Evolutionary conservation across 2,113 vertebrate species (phyloP).

Genomic region (Ophthalmolycus amberensis): DNA sequence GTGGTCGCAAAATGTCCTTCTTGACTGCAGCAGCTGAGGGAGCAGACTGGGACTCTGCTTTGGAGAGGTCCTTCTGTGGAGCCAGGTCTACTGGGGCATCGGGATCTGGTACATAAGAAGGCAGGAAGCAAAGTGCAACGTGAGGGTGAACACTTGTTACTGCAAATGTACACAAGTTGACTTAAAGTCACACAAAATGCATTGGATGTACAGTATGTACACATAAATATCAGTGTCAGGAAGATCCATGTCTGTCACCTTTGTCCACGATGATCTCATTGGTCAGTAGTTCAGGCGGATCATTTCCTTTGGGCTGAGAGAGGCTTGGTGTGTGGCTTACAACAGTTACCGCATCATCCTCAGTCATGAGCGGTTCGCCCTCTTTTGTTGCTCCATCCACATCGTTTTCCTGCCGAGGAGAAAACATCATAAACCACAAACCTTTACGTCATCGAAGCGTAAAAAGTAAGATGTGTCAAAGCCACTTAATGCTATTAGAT

Average conservation of each 20-base stretch:
- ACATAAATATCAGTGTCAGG: background rate
- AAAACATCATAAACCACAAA: background rate
- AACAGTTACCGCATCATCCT: constrained; percentile 11
- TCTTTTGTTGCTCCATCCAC: constrained; percentile 15
- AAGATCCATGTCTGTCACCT: constrained; percentile 49
- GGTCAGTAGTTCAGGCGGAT: constrained; percentile 56
- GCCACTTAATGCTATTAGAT: background rate
- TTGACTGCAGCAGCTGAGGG: constrained; percentile 23
- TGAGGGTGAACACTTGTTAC: background rate
- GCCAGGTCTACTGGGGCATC: constrained; percentile 1
- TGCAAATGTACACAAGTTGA: background rate
- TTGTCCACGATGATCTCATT: constrained; percentile 63
- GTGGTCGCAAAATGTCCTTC: constrained; percentile 27
- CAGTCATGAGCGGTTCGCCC: background rate
- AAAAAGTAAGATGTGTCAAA: background rate
- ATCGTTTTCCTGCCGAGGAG: constrained; percentile 36
- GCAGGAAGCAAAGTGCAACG: background rate
- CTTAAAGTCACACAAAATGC: background rate
- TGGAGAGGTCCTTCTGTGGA: constrained; percentile 27
- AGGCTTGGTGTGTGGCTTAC: constrained; percentile 15
- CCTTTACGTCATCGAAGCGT: background rate
- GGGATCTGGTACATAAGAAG: background rate
- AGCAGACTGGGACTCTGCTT: constrained; percentile 30
- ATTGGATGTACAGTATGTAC: background rate
- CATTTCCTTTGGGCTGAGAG: constrained; percentile 33